Percentiles rank a stretch among this genome's conserved stretches.
Evolutionary conservation across 2,888 invertebrate species (phyloP).

Genomic region (Drosophila merina): DNA sequence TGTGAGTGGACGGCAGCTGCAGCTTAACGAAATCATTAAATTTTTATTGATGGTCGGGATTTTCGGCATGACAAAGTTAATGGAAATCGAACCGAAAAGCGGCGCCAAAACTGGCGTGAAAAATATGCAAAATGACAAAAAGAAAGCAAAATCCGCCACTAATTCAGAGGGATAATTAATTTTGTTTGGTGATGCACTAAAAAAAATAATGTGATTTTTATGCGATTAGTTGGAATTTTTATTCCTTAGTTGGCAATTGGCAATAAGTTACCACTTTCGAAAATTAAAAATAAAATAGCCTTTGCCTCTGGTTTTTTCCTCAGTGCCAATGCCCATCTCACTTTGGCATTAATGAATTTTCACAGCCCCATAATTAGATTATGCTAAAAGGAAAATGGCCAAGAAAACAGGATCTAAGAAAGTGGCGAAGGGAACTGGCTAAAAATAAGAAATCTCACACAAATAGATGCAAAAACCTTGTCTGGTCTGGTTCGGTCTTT

Average conservation of each 20-base stretch:
- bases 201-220: neutral
- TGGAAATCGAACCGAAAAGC: constrained; percentile 47
- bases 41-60: constrained; percentile 68
- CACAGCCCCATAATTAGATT: constrained; percentile 68
- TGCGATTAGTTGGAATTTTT: too few species aligned
- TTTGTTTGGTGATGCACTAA: constrained; percentile 54
- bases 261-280: neutral
- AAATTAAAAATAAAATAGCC: too few species aligned
- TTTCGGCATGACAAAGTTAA: constrained; percentile 57
- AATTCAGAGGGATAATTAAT: constrained; percentile 74
- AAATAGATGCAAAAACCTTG: constrained; percentile 53
- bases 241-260: too few species aligned
- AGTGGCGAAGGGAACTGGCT: constrained; percentile 39
- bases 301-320: neutral
- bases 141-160: constrained; percentile 42
- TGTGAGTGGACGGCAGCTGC: constrained; percentile 27
- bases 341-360: constrained; percentile 67
- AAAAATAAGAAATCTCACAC: constrained; percentile 40
- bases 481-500: neutral
- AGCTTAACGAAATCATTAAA: constrained; percentile 61
- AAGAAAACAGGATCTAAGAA: constrained; percentile 26
- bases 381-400: constrained; percentile 43
- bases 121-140: constrained; percentile 67
- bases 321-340: constrained; percentile 3
- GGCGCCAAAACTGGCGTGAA: constrained; percentile 56